phyloP scores from a whole-genome alignment of 2,797 vertebrate species.

The Myotis pilosus region DNA sequence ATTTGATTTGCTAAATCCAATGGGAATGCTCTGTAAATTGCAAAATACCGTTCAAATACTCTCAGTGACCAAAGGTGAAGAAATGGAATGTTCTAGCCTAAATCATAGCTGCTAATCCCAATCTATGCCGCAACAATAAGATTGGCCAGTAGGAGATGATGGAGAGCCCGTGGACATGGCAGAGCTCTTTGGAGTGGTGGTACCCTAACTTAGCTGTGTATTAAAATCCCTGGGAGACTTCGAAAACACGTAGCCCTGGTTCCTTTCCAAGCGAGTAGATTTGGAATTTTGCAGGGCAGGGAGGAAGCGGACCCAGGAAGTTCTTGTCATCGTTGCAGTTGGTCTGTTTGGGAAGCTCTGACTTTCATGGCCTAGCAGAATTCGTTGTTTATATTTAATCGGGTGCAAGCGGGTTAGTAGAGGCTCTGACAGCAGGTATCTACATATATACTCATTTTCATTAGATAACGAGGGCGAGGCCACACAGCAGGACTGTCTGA shows the following conservation, averaged over 20 bases:
- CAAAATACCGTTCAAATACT: background rate
- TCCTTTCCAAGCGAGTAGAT: background rate
- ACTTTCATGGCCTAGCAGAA: background rate
- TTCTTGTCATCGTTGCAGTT: background rate
- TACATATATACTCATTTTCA: background rate
- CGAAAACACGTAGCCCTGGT: background rate
- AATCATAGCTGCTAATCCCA: background rate
- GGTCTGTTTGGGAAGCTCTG: background rate
- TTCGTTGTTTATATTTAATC: background rate
- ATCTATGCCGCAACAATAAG: background rate
- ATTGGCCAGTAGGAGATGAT: background rate
- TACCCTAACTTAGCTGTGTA: background rate
- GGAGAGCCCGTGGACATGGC: background rate
- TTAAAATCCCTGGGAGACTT: background rate
- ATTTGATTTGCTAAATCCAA: background rate
- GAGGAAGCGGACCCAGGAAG: background rate
- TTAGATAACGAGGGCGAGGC: background rate
- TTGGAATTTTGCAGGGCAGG: background rate
- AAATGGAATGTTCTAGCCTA: background rate
- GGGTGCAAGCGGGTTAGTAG: background rate
- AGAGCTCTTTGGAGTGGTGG: background rate
- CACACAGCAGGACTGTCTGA: background rate
- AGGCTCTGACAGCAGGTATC: background rate
- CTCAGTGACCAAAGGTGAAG: background rate
- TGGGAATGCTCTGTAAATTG: background rate